Conservation (phyloP, 1,140 invertebrate species). For the Choristoneura fumiferana region DNA sequence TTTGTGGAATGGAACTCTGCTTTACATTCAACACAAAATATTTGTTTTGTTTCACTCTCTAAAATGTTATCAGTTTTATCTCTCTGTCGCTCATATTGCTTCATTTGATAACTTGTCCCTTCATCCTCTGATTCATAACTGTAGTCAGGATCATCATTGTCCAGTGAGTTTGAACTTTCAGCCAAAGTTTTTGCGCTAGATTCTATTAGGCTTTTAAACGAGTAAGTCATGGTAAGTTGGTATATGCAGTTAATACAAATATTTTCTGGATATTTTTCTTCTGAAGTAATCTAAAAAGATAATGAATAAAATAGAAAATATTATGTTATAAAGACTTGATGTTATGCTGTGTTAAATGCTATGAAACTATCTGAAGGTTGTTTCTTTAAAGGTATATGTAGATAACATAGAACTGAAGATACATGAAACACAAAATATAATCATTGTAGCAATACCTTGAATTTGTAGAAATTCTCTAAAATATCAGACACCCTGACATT, state of each 20-base stretch:
- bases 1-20: constrained; percentile 50
- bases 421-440: too few species aligned
- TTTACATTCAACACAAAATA: constrained; percentile 70
- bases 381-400: too few species aligned
- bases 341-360: too few species aligned
- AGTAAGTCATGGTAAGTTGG: constrained; percentile 65
- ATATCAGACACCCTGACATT: constrained; percentile 34
- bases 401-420: too few species aligned
- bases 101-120: constrained; percentile 28
- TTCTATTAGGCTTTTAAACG: constrained; percentile 69
- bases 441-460: too few species aligned
- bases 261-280: constrained; percentile 50
- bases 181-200: constrained; percentile 52
- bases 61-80: constrained; percentile 23
- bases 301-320: too few species aligned
- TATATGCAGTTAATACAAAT: constrained; percentile 70
- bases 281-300: constrained; percentile 50
- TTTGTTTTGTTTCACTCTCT: constrained; percentile 31
- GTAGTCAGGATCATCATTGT: constrained; percentile 49
- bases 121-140: constrained; percentile 52
- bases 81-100: constrained; percentile 21
- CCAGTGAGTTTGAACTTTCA: constrained; percentile 35
- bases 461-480: constrained; percentile 61
- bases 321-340: too few species aligned
- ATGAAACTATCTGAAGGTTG: too few species aligned